Evolutionary conservation across 1,140 invertebrate species (phyloP), one percentile per base, ranked within the genome.

Genomic region (Papilio glaucus): DNA sequence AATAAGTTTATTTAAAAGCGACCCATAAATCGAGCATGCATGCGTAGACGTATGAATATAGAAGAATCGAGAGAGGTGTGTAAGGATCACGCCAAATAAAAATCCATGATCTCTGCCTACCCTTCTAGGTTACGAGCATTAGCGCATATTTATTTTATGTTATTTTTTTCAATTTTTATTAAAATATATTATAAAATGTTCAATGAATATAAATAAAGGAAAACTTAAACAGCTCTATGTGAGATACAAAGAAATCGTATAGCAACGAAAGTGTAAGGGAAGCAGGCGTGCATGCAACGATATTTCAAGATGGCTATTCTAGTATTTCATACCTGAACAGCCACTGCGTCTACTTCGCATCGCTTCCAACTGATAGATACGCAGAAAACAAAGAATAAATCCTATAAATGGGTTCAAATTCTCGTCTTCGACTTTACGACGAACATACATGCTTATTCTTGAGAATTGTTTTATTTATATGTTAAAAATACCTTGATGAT

Each of bases 251-350:
- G 38, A 68, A 67, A 70, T 39, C 45, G 39, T 71, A 49, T 74
- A 74, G 71, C 57, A 75, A 75, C 15, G 73, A 71, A 71, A 75
- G 73, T 71, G 71, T 70, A 71, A 75, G 73, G 72, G 41, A 71
- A 71, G 69, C 73, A 60, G 68, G 42, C 72, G 68, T 70, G 26
- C 42, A 39, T 63, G 37, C 37, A 72, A 41, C 70, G 37, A 75
- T 75, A 75, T 68, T 75, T 75, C 70, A 75, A 75, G 73, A 72
- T 63, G 73, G 71, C 61, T 33, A 69, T 72, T 72, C 69, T 72
- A 75, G 62, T 75, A 72, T 75, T 75, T 75, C 70, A 75, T 72
- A 75, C 70, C n/a, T 68, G 67, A 75, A 42, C 62, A 65, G 71
- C 49, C 63, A 75, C 60, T 67, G 69, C 73, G 26, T 49, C 71